Evolutionary conservation across 2,113 vertebrate genomes (phyloP), one percentile per base, ranked within the genome.

Genomic region (Xyrauchen texanus): DNA sequence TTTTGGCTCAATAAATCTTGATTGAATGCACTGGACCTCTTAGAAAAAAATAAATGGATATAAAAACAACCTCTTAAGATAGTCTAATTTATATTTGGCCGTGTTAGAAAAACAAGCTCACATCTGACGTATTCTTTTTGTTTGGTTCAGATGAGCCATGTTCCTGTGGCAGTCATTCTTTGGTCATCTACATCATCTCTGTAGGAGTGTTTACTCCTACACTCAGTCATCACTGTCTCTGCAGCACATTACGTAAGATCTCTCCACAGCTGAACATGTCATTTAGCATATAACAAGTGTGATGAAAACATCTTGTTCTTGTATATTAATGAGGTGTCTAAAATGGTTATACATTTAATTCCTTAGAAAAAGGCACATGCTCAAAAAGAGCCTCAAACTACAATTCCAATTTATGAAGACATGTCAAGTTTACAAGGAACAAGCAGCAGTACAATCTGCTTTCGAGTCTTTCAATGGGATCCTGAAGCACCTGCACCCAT

Each of bases 181-280:
- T 63, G 2, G 75, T 93, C 68, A 82, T 92, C 16, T 60, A 83
- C 13, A 77, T 34, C 21, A 34, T 92, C 67, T 86, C 81, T 1
- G 61, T 71, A 53, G 85, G 84, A n/a, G 69, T 69, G 42, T 0
- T 55, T 89, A 49, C 69, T 92, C 16, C 10, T 81, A 6, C 49
- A 84, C 67, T 6, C 52, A 3, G 60, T 89, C 66, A 53, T 15
- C 76, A 83, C 86, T 44, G 63, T 89, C 57, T 74, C 76, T 11
- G 4, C 64, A 0, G 21, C 21, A 34, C 81, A 74, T 84, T 85
- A 85, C 83, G 91, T 92, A 80, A 91, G 91, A 76, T 67, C 2
- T 21, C 10, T 7, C 34, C 8, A 44, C 21, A 69, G 6, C 4
- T 42, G 0, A 10, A 71, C 5, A 58, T 34, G 45, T 45, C 21